These are phyloP conservation scores for Pitangus sulphuratus DNA, from an alignment of 2,797 vertebrate species.

Conservation along the genomic window DNA sequence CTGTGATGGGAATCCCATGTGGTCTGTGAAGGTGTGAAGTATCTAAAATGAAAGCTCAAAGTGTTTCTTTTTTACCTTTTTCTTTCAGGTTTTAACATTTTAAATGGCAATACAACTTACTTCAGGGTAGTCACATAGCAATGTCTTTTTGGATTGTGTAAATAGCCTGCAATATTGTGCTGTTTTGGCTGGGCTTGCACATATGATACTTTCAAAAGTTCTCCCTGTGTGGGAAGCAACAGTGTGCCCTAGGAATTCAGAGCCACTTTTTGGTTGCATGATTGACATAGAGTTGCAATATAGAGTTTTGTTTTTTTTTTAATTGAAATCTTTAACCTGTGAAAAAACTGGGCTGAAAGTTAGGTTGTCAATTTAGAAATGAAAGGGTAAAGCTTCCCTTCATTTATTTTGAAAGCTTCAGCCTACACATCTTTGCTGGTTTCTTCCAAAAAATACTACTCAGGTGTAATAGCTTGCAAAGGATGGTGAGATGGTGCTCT, in stretches of 20 bases:
- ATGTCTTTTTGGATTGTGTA: neutral
- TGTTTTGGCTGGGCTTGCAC: neutral
- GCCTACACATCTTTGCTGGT: neutral
- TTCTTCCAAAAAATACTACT: slow-evolving; percentile 15
- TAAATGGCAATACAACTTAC: neutral
- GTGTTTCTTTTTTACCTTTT: neutral
- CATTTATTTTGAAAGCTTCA: neutral
- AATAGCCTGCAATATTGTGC: neutral
- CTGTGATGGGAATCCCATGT: neutral
- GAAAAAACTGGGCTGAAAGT: neutral
- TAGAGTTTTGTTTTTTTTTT: neutral
- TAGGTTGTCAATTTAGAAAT: neutral
- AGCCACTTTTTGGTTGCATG: neutral
- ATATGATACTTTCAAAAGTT: neutral
- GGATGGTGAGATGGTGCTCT: neutral
- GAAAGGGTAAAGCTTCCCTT: neutral
- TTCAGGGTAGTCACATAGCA: neutral
- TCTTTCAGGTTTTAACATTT: neutral
- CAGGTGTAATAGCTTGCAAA: neutral
- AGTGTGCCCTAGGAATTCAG: neutral
- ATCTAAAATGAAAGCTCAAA: neutral
- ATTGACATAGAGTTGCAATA: neutral
- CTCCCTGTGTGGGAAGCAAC: neutral
- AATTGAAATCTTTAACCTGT: neutral
- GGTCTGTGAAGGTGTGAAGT: neutral